A percentile compares a stretch with the other conserved stretches of the same genome.
These are phyloP conservation scores for Platichthys flesus DNA, from an alignment of 2,113 vertebrate genomes.

Conservation along the genomic window DNA sequence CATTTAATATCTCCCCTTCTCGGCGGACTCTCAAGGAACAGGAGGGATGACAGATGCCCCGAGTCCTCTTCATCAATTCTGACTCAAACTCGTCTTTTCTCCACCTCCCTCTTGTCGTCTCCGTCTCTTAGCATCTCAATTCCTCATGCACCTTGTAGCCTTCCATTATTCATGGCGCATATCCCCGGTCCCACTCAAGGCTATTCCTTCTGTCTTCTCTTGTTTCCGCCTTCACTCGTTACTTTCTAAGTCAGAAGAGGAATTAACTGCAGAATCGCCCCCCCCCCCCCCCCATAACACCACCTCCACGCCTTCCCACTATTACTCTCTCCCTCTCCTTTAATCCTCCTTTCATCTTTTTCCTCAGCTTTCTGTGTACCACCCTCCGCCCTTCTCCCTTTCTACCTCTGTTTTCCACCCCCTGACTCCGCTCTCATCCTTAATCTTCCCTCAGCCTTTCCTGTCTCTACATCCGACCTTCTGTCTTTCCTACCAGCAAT, in stretches of 20 bases:
- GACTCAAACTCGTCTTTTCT: conserved; percentile 36
- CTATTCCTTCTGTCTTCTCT: conserved; percentile 44
- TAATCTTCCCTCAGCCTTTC: conserved; percentile 52
- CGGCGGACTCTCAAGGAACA: neutral
- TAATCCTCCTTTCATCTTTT: conserved; percentile 56
- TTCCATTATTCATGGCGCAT: conserved; percentile 63
- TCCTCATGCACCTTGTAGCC: conserved; percentile 40
- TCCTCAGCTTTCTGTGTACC: conserved; percentile 9
- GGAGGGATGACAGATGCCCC: conserved; percentile 34
- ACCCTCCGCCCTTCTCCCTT: conserved; percentile 5
- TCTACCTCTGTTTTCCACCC: conserved; percentile 32
- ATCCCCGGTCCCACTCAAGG: conserved; percentile 43
- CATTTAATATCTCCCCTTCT: conserved; percentile 19
- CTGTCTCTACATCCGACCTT: conserved; percentile 42
- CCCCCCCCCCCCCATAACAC: neutral
- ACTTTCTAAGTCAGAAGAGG: conserved; percentile 50
- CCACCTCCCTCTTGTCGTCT: conserved; percentile 32
- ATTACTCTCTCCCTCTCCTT: conserved; percentile 20
- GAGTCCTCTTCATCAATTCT: conserved; percentile 45
- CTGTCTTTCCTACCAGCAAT: conserved; percentile 8
- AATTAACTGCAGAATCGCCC: conserved; percentile 33
- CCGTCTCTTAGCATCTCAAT: conserved; percentile 48
- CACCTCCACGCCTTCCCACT: conserved; percentile 43
- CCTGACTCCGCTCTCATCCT: conserved; percentile 42
- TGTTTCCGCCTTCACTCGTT: conserved; percentile 36